Evolutionary conservation across 2,888 invertebrate species (phyloP), one percentile per base, ranked within the genome.

Genomic region (Amphipoea oculea): DNA sequence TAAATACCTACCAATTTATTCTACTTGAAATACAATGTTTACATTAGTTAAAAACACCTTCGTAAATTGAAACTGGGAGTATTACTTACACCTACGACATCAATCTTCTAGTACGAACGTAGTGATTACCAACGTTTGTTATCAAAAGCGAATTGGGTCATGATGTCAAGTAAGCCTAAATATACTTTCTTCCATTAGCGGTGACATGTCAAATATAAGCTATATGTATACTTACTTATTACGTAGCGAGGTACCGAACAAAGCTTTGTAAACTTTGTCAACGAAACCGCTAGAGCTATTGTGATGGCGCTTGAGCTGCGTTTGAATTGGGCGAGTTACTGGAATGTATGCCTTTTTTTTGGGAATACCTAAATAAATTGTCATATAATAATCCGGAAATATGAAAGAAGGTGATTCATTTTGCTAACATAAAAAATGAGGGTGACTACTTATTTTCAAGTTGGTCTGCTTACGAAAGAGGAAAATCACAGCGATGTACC

Each of bases 101-200:
- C 78, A 84, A 84, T 84, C 84, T 84, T 76, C 14, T 78, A 75
- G 23, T 82, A 86, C 84, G 76, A 86, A 82, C 76, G 66, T 82
- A 84, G 74, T 81, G 82, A 78, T 88, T 89, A 89, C 90, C 80
- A 86, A 78, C 72, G 87, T 89, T 90, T 90, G 87, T 92, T 92
- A 91, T 91, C 89, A 89, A 92, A 91, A 88, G 82, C 88, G 90
- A 94, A 92, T 92, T 91, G 88, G 94, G 94, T 94, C 94, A 93
- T 89, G 89, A 89, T 92, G 92, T 92, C 91, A 90, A 91, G 85
- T 84, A 88, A 91, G 89, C 88, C 89, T 91, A 84, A 88, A 89
- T 86, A 92, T 90, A 90, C 90, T 92, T 93, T 93, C 90, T 92
- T 93, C 93, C 94, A 94, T 94, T 95, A 94, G 91, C 90, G 90